A percentile compares a stretch with the other conserved stretches of the same genome.
Evolutionary conservation across 2,797 vertebrate genomes (phyloP).

Genomic region (Halcyon badia): DNA sequence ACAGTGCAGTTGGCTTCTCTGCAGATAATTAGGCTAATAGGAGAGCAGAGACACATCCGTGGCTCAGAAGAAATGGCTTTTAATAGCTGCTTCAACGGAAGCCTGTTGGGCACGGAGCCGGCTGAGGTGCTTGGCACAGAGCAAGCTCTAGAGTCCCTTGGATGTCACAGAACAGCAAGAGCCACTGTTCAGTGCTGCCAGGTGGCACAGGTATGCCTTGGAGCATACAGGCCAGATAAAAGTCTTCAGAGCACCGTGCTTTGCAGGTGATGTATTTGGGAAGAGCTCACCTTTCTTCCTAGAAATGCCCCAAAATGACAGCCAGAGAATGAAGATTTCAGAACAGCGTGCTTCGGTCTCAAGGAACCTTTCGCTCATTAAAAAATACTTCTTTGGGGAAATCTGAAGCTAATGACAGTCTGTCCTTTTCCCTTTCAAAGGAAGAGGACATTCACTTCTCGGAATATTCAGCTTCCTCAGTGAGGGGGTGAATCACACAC

Average conservation of each 20-base stretch:
- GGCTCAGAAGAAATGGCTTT: background rate
- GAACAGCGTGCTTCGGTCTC: background rate
- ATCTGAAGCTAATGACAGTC: background rate
- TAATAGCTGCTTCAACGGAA: background rate
- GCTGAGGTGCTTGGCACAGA: background rate
- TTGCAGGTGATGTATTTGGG: background rate
- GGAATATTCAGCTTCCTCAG: background rate
- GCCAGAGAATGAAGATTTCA: background rate
- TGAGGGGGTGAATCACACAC: background rate
- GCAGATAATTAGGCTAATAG: constrained; percentile 8
- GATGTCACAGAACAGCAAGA: background rate
- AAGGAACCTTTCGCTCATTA: background rate
- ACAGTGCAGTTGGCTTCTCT: background rate
- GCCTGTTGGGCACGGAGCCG: background rate
- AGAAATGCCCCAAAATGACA: background rate
- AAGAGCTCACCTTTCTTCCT: background rate
- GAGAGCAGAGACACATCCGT: background rate
- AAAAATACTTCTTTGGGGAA: background rate
- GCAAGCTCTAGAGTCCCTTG: background rate
- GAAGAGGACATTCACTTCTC: background rate
- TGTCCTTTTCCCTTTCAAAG: background rate
- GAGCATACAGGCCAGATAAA: background rate
- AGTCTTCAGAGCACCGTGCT: background rate
- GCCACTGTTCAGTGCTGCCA: background rate
- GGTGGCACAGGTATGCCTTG: background rate